Conservation (phyloP, 2,113 vertebrate genomes). For the Ammodytes marinus region DNA sequence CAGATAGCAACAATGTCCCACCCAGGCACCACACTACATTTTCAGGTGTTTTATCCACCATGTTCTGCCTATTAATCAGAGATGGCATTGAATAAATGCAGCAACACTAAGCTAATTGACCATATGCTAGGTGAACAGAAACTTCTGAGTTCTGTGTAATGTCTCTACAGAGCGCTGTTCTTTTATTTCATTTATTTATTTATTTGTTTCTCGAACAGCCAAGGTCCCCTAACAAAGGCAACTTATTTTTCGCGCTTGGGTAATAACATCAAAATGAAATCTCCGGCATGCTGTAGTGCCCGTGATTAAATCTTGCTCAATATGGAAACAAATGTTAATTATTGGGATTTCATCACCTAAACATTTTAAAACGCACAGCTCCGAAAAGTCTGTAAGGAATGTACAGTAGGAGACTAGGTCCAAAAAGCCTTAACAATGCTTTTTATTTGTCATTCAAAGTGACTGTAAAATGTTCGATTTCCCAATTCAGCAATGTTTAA, state of each 20-base stretch:
- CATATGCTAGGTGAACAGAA: constrained; percentile 64
- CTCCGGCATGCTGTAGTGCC: constrained; percentile 34
- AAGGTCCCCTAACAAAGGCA: constrained; percentile 70
- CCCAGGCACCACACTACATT: constrained; percentile 66
- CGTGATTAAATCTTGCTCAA: constrained; percentile 72
- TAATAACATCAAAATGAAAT: constrained; percentile 77
- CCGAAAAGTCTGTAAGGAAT: constrained; percentile 46
- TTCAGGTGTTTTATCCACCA: constrained; percentile 72
- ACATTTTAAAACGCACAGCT: constrained; percentile 35
- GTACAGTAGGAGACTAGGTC: neutral
- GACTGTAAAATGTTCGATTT: constrained; percentile 49
- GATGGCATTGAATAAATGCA: constrained; percentile 72
- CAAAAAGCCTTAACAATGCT: constrained; percentile 6
- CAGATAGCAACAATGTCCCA: constrained; percentile 74
- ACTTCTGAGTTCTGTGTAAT: constrained; percentile 32
- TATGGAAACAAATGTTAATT: constrained; percentile 56
- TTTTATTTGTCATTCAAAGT: constrained; percentile 8
- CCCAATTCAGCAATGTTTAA: constrained; percentile 47
- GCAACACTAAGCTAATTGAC: constrained; percentile 76
- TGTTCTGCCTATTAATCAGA: constrained; percentile 78
- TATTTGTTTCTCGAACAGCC: constrained; percentile 6
- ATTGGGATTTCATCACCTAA: constrained; percentile 41
- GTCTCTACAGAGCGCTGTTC: constrained; percentile 40
- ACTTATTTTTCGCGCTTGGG: constrained; percentile 70
- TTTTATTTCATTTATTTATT: neutral